Evolutionary conservation across 2,113 vertebrate genomes (phyloP).

Genomic region (Indicator indicator): DNA sequence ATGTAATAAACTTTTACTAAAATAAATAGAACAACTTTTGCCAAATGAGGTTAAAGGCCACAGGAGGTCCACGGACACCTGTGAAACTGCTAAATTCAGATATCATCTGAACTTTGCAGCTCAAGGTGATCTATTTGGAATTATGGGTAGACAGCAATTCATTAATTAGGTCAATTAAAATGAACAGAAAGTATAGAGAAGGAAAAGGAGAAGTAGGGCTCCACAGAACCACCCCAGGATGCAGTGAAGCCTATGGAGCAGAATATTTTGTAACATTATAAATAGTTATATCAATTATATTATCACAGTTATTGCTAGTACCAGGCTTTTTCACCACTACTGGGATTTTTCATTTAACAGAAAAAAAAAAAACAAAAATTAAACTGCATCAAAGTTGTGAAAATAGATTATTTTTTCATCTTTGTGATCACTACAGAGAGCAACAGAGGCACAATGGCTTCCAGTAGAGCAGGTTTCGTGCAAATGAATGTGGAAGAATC

Average conservation of each 20-base stretch:
- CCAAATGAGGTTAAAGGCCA: neutral
- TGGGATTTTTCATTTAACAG: neutral
- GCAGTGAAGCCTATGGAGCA: neutral
- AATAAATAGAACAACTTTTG: neutral
- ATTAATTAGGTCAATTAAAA: neutral
- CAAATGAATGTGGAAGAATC: neutral
- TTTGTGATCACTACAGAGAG: neutral
- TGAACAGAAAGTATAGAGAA: neutral
- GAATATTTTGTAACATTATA: neutral
- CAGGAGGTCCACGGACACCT: neutral
- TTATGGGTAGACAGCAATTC: neutral
- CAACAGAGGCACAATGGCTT: neutral
- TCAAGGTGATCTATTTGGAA: neutral
- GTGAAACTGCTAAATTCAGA: neutral
- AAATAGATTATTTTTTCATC: neutral
- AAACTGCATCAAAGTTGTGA: neutral
- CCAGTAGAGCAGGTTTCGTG: neutral
- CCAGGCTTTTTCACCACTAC: neutral
- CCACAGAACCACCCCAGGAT: neutral
- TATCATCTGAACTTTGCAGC: neutral
- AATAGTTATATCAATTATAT: neutral
- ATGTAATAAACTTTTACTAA: slow-evolving; percentile 12
- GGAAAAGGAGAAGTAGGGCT: neutral
- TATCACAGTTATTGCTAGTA: neutral
- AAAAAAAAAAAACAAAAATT: neutral